Evolutionary conservation across 1,140 invertebrate species (phyloP).

Genomic region (Drosophila suzukii): DNA sequence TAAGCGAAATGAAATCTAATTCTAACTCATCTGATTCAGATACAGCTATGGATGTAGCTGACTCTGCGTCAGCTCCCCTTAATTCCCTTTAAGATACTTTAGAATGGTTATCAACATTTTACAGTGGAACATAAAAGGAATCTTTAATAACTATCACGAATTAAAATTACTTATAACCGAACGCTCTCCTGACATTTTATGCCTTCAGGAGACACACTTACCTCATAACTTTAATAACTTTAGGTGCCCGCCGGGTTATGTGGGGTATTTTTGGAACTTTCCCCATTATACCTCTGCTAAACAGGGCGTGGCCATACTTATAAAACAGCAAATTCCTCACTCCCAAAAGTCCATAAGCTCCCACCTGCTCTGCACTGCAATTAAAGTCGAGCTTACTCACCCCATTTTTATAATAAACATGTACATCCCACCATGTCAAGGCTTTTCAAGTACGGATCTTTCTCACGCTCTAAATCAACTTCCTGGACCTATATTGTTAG

Average conservation of each 20-base stretch:
- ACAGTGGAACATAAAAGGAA: no score
- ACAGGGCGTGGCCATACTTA: neutral
- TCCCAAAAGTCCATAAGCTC: neutral
- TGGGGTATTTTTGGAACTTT: neutral
- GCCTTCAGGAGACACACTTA: conserved; percentile 7
- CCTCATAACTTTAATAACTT: neutral
- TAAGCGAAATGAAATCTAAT: no score
- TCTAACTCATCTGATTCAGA: no score
- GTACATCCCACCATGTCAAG: no score
- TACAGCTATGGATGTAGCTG: no score
- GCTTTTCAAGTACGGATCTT: neutral
- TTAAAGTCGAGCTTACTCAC: neutral
- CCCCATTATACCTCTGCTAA: neutral
- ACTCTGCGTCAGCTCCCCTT: no score
- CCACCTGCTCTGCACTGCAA: neutral
- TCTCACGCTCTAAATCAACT: neutral
- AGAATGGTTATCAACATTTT: neutral
- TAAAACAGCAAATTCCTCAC: neutral
- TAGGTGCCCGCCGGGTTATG: neutral
- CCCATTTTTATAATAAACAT: neutral
- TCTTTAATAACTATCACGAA: conserved; percentile 6
- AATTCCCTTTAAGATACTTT: neutral
- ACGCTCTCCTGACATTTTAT: conserved; percentile 2
- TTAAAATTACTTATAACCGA: neutral
- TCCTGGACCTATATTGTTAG: neutral